phyloP scores from a whole-genome alignment of 2,888 invertebrate genomes.

The Eueremaeus valkanovi region DNA sequence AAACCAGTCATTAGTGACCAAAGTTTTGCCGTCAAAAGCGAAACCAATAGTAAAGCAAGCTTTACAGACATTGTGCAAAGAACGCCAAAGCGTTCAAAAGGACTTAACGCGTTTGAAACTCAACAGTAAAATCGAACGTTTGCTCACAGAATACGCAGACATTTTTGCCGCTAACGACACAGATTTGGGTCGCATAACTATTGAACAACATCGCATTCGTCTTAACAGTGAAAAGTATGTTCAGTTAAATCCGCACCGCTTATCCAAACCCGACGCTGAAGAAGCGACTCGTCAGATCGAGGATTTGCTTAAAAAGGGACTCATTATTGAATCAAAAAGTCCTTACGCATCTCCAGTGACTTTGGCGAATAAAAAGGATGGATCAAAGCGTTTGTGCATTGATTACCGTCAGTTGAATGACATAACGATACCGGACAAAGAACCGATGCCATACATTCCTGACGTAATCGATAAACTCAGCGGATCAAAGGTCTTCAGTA shows the following conservation, averaged over 20 bases:
- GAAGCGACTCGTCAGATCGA: conserved; percentile 16
- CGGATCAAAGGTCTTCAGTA: conserved; percentile 42
- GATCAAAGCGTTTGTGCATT: conserved; percentile 42
- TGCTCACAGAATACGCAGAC: too few relatives aligned
- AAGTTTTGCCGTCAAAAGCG: too few relatives aligned
- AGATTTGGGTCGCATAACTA: conserved; percentile 7
- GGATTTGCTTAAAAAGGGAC: conserved; percentile 9
- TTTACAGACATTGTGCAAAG: too few relatives aligned
- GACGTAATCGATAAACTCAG: conserved; percentile 45
- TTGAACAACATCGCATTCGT: not conserved
- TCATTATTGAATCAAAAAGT: conserved; percentile 21
- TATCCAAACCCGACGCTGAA: not conserved
- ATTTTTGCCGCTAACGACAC: too few relatives aligned
- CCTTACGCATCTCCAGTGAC: conserved; percentile 31
- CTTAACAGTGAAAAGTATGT: not conserved
- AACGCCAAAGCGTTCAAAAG: too few relatives aligned
- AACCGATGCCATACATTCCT: conserved; percentile 46
- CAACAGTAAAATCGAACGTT: too few relatives aligned
- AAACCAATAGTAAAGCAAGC: too few relatives aligned
- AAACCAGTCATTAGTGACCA: too few relatives aligned
- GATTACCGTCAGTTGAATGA: conserved; percentile 42
- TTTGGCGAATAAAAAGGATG: conserved; percentile 35
- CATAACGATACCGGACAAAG: conserved; percentile 46
- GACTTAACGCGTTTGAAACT: too few relatives aligned
- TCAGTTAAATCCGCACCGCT: conserved; percentile 19